Base-by-base conservation (phyloP, 2,113 vertebrate genomes). In the Paramisgurnus dabryanus region DNA sequence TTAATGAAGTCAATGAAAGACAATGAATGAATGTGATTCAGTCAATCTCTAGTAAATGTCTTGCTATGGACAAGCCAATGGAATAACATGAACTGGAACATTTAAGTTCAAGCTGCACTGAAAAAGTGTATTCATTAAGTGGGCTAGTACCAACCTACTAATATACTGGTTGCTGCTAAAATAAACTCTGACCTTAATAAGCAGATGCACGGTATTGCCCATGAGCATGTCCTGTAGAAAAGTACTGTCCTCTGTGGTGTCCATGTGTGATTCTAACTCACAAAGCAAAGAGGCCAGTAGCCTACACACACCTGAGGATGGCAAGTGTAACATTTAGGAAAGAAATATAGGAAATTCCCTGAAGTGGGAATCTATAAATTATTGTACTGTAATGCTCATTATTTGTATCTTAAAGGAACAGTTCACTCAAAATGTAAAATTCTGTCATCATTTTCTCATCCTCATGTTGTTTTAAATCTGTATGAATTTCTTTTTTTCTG, bases 141-240 rank as follows among this genome's bases (percentile, higher is more conserved):
- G 50, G 53, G 71, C 71, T 60, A 60, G 41, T 27, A 41, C 53
- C 53, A 58, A 58, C 55, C 17, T 13, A 72, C 8, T 72, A 34
- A 41, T 72, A 57, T 72, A 57, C n/a, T 47, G 41, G 60, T 10
- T 27, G 60, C 58, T n/a, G 43, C 58, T 64, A 45, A 73, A 73
- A 73, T 60, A 60, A 73, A 45, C 4, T 45, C 49, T 79, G 13
- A 85, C 84, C 90, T 91, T 92, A 73, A 92, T 90, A 74, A 93
- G 90, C 67, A 91, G 78, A 78, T 92, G 92, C 17, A 92, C 87
- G 72, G 90, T 92, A 76, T 89, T 92, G 79, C 90, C 89, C 88
- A 90, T 90, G 79, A 92, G 4, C 86, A 91, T 89, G 86, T 88
- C 89, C 84, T 92, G 89, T 60, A 93, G 90, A 83, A 93, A 93